Evolutionary conservation across 2,888 invertebrate species (phyloP).

Genomic region (Andrena bicolor): DNA sequence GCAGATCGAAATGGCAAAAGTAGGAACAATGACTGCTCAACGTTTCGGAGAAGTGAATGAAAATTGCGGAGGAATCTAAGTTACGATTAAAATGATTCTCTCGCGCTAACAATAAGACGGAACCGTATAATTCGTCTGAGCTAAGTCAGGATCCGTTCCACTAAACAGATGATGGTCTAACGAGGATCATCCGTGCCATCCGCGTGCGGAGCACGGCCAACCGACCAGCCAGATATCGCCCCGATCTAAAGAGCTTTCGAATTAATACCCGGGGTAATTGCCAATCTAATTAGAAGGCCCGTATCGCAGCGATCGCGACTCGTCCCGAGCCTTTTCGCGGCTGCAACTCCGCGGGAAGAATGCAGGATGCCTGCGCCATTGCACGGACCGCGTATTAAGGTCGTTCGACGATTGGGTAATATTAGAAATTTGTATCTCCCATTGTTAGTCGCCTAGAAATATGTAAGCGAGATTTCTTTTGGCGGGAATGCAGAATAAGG

Average conservation of each 20-base stretch:
- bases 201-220: neutral
- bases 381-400: neutral
- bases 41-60: neutral
- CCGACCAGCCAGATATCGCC: slow-evolving; percentile 31
- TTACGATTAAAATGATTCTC: slow-evolving; percentile 7
- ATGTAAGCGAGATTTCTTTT: too few species aligned
- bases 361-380: neutral
- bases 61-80: neutral
- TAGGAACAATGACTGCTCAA: slow-evolving; percentile 6
- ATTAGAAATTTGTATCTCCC: neutral
- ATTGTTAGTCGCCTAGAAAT: too few species aligned
- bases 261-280: slow-evolving; percentile 58
- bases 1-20: slow-evolving; percentile 7
- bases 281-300: slow-evolving; percentile 59
- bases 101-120: slow-evolving; percentile 16
- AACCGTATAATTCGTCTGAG: slow-evolving; percentile 34
- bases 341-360: neutral
- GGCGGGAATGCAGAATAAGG: too few species aligned
- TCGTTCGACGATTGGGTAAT: neutral
- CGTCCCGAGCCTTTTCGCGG: slow-evolving; percentile 13
- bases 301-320: slow-evolving; percentile 39
- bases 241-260: slow-evolving; percentile 53
- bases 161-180: slow-evolving; percentile 42
- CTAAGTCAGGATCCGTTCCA: slow-evolving; percentile 19
- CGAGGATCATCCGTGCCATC: slow-evolving; percentile 23